These are phyloP conservation scores for Anthopleura sola DNA, from an alignment of 64 coral and sea anemone genomes.

Conservation along the genomic window DNA sequence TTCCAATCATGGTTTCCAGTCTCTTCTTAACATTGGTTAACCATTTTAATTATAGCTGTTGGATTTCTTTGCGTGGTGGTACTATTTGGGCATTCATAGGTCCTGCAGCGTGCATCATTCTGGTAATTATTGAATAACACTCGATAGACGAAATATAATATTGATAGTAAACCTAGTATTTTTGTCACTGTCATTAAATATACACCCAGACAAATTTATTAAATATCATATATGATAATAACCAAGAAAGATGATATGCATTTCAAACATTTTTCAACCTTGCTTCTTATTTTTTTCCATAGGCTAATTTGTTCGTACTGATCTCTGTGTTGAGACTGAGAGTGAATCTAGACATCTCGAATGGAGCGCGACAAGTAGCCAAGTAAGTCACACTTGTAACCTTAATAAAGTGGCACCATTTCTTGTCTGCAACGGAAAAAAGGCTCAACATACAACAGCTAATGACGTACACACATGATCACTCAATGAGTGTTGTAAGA, in stretches of 20 bases:
- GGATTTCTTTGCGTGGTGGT: constrained; percentile 56
- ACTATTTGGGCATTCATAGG: constrained; percentile 78
- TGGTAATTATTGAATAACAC: constrained; percentile 27
- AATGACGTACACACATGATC: too few relatives aligned
- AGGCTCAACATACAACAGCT: too few relatives aligned
- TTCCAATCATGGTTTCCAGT: neutral
- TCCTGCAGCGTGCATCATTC: constrained; percentile 54
- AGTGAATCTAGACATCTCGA: constrained; percentile 16
- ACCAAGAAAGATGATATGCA: too few relatives aligned
- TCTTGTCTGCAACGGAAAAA: too few relatives aligned
- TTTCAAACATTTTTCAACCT: too few relatives aligned
- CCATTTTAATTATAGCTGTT: constrained; percentile 48
- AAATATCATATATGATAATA: too few relatives aligned
- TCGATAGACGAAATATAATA: neutral
- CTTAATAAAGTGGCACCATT: too few relatives aligned
- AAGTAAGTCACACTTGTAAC: neutral
- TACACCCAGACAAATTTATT: too few relatives aligned
- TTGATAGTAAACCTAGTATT: too few relatives aligned
- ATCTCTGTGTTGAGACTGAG: constrained; percentile 23
- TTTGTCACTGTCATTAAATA: too few relatives aligned
- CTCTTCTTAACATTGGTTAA: neutral
- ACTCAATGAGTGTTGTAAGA: too few relatives aligned
- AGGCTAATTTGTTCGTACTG: constrained; percentile 30
- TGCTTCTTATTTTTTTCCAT: neutral
- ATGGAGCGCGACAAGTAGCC: neutral